These are phyloP conservation scores for Magallana angulata DNA, from an alignment of 1,140 invertebrate genomes.

Conservation along the genomic window DNA sequence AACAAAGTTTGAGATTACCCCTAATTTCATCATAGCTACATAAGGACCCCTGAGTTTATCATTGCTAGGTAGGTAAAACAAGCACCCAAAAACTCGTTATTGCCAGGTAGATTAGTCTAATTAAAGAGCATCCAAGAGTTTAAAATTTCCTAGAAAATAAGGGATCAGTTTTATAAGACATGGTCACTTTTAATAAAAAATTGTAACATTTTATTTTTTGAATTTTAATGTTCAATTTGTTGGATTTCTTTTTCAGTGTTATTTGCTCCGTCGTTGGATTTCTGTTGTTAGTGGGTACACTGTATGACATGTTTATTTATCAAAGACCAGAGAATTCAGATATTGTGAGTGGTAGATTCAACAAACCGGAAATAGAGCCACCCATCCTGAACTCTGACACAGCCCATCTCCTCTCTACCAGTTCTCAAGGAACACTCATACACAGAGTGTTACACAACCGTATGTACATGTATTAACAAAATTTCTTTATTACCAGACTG, in stretches of 20 bases:
- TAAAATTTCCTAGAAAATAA: too few relatives aligned
- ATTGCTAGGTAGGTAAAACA: too few relatives aligned
- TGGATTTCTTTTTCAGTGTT: neutral
- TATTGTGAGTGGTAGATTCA: neutral
- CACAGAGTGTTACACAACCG: neutral
- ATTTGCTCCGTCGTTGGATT: neutral
- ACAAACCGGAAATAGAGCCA: neutral
- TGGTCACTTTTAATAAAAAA: too few relatives aligned
- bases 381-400: neutral
- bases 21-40: too few relatives aligned
- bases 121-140: too few relatives aligned
- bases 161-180: too few relatives aligned
- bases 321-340: neutral
- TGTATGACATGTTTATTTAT: constrained; percentile 11
- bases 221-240: neutral
- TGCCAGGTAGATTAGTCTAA: too few relatives aligned
- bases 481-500: too few relatives aligned
- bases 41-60: too few relatives aligned
- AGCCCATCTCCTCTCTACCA: neutral
- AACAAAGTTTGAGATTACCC: too few relatives aligned
- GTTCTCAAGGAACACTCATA: neutral
- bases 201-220: too few relatives aligned
- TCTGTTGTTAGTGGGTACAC: neutral
- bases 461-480: neutral
- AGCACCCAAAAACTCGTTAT: too few relatives aligned